Evolutionary conservation across 2,797 vertebrate species (phyloP).

Genomic region (Acanthurus tractus): DNA sequence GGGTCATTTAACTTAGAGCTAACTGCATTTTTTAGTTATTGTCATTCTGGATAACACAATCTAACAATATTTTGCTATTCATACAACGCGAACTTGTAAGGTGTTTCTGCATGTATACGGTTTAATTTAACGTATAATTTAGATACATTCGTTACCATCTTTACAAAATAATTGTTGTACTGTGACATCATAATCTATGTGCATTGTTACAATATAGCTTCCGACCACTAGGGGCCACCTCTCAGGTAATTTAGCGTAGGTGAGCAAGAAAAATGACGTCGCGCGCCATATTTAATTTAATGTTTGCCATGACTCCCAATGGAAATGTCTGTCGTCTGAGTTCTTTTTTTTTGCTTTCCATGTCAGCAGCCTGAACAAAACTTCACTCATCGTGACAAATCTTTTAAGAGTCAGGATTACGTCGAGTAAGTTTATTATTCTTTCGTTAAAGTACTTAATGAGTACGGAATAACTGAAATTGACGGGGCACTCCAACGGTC

Average conservation of each 20-base stretch:
- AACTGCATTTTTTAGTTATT: neutral
- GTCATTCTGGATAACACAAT: neutral
- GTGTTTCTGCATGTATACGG: neutral
- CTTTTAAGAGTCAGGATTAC: neutral
- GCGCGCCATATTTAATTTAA: fast-evolving
- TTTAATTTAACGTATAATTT: neutral
- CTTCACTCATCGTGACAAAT: fast-evolving
- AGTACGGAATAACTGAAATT: neutral
- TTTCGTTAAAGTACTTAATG: neutral
- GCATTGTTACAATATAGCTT: slow-evolving; percentile 2
- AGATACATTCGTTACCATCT: neutral
- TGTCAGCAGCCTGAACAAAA: fast-evolving
- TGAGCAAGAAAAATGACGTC: slow-evolving; percentile 7
- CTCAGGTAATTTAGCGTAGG: neutral
- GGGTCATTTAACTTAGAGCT: neutral
- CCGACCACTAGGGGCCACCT: slow-evolving; percentile 24
- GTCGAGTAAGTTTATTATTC: neutral
- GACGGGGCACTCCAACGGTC: fast-evolving
- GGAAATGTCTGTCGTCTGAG: fast-evolving
- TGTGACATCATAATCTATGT: neutral
- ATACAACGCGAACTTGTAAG: neutral
- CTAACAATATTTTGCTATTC: neutral
- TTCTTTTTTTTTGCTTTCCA: too few relatives aligned
- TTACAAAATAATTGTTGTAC: neutral
- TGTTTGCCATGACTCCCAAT: fast-evolving